Evolutionary conservation across 2,797 vertebrate species (phyloP).

Genomic region (Loriculus beryllinus): DNA sequence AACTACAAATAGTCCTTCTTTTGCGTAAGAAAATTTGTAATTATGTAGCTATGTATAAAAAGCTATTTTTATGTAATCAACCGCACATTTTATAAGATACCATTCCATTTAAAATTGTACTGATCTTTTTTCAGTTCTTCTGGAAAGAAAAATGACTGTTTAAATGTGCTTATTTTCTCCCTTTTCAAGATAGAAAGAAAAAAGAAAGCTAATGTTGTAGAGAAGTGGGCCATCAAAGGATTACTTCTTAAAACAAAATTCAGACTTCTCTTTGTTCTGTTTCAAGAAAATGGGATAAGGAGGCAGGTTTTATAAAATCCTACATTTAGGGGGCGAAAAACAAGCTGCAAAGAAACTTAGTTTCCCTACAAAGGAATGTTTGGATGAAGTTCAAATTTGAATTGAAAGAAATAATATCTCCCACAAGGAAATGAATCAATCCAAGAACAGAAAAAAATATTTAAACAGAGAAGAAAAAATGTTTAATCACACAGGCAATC

Average conservation of each 20-base stretch:
- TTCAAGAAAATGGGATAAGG: neutral
- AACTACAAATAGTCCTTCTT: constrained; percentile 9
- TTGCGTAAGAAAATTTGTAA: neutral
- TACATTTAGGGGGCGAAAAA: neutral
- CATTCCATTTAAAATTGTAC: constrained; percentile 13
- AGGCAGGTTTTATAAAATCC: neutral
- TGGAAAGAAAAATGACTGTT: neutral
- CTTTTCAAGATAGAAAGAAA: neutral
- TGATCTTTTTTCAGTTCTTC: neutral
- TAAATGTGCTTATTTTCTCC: constrained; percentile 7
- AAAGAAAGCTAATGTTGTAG: neutral
- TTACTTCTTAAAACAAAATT: constrained; percentile 19
- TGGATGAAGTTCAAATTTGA: neutral
- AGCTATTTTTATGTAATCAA: constrained; percentile 36
- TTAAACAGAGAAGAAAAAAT: neutral
- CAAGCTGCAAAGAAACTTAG: neutral
- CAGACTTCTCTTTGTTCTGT: neutral
- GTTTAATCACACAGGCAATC: neutral
- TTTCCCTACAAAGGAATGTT: neutral
- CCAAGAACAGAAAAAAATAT: neutral
- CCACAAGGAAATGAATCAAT: neutral
- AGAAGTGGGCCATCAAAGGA: constrained; percentile 9
- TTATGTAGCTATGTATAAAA: constrained; percentile 43
- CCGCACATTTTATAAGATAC: neutral
- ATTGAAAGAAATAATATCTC: neutral